These are phyloP conservation scores for Esperia sulphurella DNA, from an alignment of 2,888 invertebrate species.

Conservation along the genomic window DNA sequence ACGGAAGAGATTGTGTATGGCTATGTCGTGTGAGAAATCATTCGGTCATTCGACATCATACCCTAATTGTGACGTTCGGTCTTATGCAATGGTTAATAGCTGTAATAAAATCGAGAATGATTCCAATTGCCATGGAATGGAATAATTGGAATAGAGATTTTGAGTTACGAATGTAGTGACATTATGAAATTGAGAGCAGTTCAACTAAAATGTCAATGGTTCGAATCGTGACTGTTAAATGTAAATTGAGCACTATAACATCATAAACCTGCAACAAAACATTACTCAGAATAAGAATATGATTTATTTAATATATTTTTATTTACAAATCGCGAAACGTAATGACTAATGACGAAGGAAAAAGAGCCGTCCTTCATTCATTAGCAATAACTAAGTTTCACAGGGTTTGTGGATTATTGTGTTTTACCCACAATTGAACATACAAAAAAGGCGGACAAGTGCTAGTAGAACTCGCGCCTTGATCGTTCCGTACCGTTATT, in stretches of 20 bases:
- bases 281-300: too few relatives aligned
- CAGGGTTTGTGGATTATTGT: too few relatives aligned
- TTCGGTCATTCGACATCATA: conserved; percentile 20
- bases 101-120: conserved; percentile 23
- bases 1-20: conserved; percentile 53
- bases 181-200: conserved; percentile 21
- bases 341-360: too few relatives aligned
- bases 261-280: too few relatives aligned
- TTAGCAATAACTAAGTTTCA: too few relatives aligned
- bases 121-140: conserved; percentile 37
- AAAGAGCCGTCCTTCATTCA: too few relatives aligned
- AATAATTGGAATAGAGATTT: conserved; percentile 28
- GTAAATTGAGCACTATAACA: not conserved
- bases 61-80: conserved; percentile 26
- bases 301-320: too few relatives aligned
- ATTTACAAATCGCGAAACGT: too few relatives aligned
- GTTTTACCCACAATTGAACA: too few relatives aligned
- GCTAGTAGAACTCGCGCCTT: too few relatives aligned
- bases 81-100: conserved; percentile 30
- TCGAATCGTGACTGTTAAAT: not conserved
- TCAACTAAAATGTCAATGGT: conserved; percentile 10
- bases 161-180: conserved; percentile 15
- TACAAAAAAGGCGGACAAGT: too few relatives aligned
- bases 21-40: conserved; percentile 34
- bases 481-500: too few relatives aligned